Percentiles rank a stretch among this genome's conserved stretches.
phyloP scores from a whole-genome alignment of 2,113 vertebrate genomes.

The Engraulis encrasicolus region DNA sequence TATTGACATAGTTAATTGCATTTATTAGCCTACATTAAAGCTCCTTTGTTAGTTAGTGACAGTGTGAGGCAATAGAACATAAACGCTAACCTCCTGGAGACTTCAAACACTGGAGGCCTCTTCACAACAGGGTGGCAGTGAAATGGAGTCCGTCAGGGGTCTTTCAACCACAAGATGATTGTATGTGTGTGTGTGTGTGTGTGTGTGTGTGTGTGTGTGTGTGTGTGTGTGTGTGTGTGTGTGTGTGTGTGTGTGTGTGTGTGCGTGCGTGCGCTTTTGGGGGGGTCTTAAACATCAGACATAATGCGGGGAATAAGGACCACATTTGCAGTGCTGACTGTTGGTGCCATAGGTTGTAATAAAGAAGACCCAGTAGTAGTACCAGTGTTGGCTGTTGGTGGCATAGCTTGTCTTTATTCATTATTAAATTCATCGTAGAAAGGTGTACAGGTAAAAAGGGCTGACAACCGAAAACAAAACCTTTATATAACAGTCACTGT shows the following conservation, averaged over 20 bases:
- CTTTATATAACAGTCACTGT: background rate
- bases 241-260: background rate
- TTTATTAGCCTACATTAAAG: no score
- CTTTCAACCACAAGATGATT: no score
- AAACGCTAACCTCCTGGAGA: no score
- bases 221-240: background rate
- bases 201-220: background rate
- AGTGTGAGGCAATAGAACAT: no score
- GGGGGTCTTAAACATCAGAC: background rate
- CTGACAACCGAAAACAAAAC: constrained; percentile 31
- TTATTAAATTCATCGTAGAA: constrained; percentile 56
- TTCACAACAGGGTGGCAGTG: no score
- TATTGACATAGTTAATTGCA: no score
- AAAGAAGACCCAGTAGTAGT: no score
- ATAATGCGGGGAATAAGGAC: background rate
- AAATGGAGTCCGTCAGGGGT: no score
- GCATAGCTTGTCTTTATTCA: constrained; percentile 55
- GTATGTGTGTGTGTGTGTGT: background rate
- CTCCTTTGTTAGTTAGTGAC: no score
- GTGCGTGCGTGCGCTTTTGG: background rate
- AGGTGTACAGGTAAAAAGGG: constrained; percentile 44
- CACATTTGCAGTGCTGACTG: background rate
- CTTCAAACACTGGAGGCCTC: no score
- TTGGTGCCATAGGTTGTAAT: constrained; percentile 33
- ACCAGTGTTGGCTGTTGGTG: background rate